A percentile compares a stretch with the other conserved stretches of the same genome.
Conservation (phyloP, 2,888 invertebrate genomes). For the Sacculina carcini region DNA sequence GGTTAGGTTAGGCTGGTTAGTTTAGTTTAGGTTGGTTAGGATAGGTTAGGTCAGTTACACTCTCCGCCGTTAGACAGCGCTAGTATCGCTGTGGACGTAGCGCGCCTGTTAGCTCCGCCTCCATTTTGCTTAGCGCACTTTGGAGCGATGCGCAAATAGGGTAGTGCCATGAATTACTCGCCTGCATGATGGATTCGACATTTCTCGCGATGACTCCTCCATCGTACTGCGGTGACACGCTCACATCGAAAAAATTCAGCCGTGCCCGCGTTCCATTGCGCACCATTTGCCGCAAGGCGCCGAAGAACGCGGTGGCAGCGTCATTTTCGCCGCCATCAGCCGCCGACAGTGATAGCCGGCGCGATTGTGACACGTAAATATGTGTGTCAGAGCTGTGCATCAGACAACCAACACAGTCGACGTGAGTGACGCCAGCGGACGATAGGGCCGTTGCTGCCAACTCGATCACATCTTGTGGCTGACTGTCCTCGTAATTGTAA, state of each 20-base stretch:
- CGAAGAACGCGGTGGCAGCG: conserved; percentile 18
- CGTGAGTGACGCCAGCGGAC: not conserved
- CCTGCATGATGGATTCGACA: conserved; percentile 14
- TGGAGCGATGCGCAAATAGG: no score
- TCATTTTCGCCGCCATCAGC: conserved; percentile 17
- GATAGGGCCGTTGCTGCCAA: not conserved
- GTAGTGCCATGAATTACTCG: conserved; percentile 6
- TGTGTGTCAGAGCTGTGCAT: conserved; percentile 10
- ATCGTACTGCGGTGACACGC: conserved; percentile 11
- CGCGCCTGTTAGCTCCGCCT: no score
- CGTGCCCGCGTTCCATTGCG: conserved; percentile 11
- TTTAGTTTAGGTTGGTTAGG: no score
- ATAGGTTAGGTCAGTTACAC: no score
- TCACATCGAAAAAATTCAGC: conserved; percentile 15
- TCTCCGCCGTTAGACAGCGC: no score
- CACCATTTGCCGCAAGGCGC: conserved; percentile 17
- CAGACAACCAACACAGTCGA: conserved; percentile 7
- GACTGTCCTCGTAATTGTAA: conserved; percentile 21
- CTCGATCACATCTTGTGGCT: conserved; percentile 19
- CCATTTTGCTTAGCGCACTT: no score
- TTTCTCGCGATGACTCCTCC: conserved; percentile 12
- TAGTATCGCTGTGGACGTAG: no score
- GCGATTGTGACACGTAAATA: conserved; percentile 10
- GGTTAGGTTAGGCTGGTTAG: no score
- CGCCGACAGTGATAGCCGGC: conserved; percentile 16